These are phyloP conservation scores for Istiophorus platypterus DNA, from an alignment of 2,113 vertebrate species.

Conservation along the genomic window DNA sequence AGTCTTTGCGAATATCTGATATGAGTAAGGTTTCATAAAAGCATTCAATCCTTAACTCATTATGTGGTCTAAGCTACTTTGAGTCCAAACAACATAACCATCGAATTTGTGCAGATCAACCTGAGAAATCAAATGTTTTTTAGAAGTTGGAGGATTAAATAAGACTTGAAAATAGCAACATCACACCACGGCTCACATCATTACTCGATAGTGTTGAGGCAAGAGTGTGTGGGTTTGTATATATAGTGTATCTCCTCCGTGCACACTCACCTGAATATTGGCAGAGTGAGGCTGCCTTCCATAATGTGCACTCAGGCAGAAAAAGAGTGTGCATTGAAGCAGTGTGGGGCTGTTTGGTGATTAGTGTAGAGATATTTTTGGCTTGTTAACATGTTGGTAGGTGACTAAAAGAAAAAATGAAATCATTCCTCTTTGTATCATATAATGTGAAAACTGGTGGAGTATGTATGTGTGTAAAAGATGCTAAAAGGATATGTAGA, in stretches of 20 bases:
- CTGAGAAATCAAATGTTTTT: too few relatives aligned
- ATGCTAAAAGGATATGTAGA: background rate
- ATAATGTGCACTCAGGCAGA: background rate
- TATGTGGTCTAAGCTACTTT: too few relatives aligned
- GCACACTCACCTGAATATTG: slow-evolving; percentile 6
- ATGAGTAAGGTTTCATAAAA: background rate
- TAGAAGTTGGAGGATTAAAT: too few relatives aligned
- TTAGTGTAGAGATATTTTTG: background rate
- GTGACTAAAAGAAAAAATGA: background rate
- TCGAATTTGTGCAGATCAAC: too few relatives aligned
- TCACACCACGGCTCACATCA: too few relatives aligned
- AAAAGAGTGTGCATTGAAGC: background rate
- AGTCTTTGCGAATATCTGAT: background rate
- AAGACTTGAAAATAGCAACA: too few relatives aligned
- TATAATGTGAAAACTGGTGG: background rate
- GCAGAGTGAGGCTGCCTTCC: too few relatives aligned
- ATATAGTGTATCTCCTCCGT: too few relatives aligned
- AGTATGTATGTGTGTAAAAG: background rate
- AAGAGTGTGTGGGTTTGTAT: too few relatives aligned
- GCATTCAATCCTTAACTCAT: too few relatives aligned
- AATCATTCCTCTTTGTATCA: background rate
- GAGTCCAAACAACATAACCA: too few relatives aligned
- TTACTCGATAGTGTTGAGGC: too few relatives aligned
- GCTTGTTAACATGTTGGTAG: background rate
- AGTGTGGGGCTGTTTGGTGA: background rate